Evolutionary conservation across 2,888 invertebrate species (phyloP), one percentile per base, ranked within the genome.

Genomic region (Metopia argyrocephala): DNA sequence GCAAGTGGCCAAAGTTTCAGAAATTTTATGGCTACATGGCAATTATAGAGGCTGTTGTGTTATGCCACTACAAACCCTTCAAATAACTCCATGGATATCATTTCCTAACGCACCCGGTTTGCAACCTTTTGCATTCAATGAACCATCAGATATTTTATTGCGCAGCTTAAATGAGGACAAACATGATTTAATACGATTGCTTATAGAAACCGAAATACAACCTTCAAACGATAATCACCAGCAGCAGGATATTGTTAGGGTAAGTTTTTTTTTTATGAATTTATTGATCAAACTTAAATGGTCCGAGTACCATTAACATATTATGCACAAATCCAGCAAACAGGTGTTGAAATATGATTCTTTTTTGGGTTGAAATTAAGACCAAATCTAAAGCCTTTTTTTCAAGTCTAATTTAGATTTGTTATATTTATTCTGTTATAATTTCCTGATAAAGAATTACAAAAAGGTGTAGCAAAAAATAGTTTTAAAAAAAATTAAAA

Each of bases 71-170:
- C 92, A 92, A 88, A 90, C 86, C 66, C 75, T 92, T 5, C 89
- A 91, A 84, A 87, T 92, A 46, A 89, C 87, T 5, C 91, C 92
- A 45, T 92, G 92, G 92, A 89, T 92, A 20, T 87, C 90, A 20
- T 92, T 92, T 83, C 92, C 92, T 1, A 87, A 89, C 81, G 89
- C 90, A 75, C 88, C 88, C 6, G 74, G 89, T 78, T 87, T 91
- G 79, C 89, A 89, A 61, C 90, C 90, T n/a, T 90, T 90, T 76
- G 87, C 87, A 38, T 86, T 87, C 78, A 81, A 83, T 81, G 83
- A 54, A 79, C 52, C 78, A 28, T 79, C 83, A 20, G 85, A 84
- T 76, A 83, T 78, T 79, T 82, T 76, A 80, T 45, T 73, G 20
- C 75, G 69, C 18, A 79, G 76, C 57, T 82, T 48, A 54, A 73